A percentile compares a stretch with the other conserved stretches of the same genome.
Evolutionary conservation across 2,113 vertebrate species (phyloP).

Genomic region (Genyomyrus donnyi): DNA sequence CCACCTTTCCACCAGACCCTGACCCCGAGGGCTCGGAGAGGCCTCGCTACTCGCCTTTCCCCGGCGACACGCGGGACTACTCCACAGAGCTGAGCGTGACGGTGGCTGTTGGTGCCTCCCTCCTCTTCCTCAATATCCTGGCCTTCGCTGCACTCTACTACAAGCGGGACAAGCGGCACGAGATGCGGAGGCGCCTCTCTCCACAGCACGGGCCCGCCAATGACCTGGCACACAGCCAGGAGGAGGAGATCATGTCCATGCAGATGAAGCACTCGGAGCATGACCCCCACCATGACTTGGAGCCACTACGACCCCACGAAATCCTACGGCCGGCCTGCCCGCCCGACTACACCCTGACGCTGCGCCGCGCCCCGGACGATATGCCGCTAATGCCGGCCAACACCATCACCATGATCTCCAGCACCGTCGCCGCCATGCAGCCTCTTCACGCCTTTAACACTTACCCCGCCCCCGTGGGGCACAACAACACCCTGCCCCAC

Average conservation of each 20-base stretch:
- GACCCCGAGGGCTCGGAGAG: constrained; percentile 61
- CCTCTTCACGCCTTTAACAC: constrained; percentile 81
- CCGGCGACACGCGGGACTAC: constrained; percentile 77
- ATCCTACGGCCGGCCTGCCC: constrained; percentile 79
- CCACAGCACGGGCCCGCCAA: constrained; percentile 70
- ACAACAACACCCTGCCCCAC: constrained; percentile 86
- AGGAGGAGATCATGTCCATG: constrained; percentile 85
- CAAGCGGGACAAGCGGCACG: constrained; percentile 82
- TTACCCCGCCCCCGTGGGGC: constrained; percentile 67
- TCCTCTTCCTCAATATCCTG: constrained; percentile 88
- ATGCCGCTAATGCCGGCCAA: constrained; percentile 81
- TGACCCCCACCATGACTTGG: constrained; percentile 70
- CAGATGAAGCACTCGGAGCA: constrained; percentile 81
- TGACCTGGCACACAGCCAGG: constrained; percentile 76
- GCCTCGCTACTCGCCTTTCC: constrained; percentile 66
- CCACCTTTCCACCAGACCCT: constrained; percentile 62
- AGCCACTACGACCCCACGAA: constrained; percentile 75
- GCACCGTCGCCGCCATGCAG: constrained; percentile 75
- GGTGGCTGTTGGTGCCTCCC: constrained; percentile 79
- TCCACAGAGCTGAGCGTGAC: constrained; percentile 86
- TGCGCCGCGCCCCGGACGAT: constrained; percentile 81
- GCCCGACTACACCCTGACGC: constrained; percentile 82
- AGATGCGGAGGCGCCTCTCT: constrained; percentile 74
- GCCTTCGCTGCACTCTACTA: constrained; percentile 90
- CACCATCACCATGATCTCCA: constrained; percentile 88